Conservation (phyloP, 2,888 invertebrate genomes). For the Eurois occulta region DNA sequence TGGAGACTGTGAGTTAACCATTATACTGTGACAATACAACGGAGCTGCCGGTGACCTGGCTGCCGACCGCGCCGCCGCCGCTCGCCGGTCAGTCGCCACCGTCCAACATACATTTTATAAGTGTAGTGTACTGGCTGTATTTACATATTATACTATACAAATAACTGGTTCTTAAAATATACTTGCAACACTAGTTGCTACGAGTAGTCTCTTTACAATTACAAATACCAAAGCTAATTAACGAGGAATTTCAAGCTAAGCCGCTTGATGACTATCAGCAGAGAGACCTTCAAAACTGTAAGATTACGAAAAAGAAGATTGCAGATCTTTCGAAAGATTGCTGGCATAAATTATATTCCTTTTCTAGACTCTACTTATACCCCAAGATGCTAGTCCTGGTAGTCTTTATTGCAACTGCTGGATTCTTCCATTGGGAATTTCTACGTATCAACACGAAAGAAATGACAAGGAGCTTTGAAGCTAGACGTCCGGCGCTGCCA, state of each 20-base stretch:
- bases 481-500: background rate
- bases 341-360: background rate
- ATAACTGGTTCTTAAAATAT: slow-evolving; percentile 30
- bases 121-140: slow-evolving; percentile 18
- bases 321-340: slow-evolving; percentile 19
- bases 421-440: background rate
- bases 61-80: background rate
- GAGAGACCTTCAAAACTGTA: slow-evolving; percentile 8
- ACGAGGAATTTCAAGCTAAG: slow-evolving; percentile 3
- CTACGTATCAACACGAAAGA: background rate
- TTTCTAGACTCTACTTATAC: background rate
- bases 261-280: slow-evolving; percentile 20
- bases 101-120: background rate
- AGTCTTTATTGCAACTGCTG: background rate
- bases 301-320: slow-evolving; percentile 12
- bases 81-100: slow-evolving; percentile 17
- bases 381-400: background rate
- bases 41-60: slow-evolving; percentile 43
- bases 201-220: background rate
- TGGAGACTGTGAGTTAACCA: slow-evolving; percentile 67
- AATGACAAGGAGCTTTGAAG: background rate
- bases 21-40: slow-evolving; percentile 66
- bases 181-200: slow-evolving; percentile 1
- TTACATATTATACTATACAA: slow-evolving; percentile 21
- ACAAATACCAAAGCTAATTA: slow-evolving; percentile 25